phyloP scores from a whole-genome alignment of 2,797 vertebrate genomes.

The Pitangus sulphuratus region DNA sequence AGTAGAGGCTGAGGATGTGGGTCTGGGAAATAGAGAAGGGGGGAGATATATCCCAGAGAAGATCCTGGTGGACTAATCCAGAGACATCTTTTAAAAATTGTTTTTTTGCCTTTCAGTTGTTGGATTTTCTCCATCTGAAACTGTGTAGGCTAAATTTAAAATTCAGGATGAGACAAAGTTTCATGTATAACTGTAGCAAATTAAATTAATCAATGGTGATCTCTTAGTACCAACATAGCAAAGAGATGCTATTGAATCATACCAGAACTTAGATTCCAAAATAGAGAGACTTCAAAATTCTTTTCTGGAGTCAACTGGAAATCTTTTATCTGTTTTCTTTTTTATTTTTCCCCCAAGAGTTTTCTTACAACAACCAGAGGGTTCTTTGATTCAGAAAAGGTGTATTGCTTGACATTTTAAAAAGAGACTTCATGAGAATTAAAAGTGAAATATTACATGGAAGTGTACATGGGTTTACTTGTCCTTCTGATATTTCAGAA shows the following conservation, averaged over 20 bases:
- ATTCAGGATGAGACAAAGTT: neutral
- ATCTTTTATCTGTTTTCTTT: neutral
- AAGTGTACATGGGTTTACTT: neutral
- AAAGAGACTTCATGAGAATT: neutral
- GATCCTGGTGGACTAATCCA: neutral
- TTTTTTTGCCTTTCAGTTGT: neutral
- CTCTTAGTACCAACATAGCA: neutral
- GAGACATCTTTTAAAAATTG: neutral
- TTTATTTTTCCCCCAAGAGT: neutral
- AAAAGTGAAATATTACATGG: neutral
- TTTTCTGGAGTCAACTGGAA: neutral
- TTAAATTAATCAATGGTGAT: neutral
- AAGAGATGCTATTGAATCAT: neutral
- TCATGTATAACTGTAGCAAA: neutral
- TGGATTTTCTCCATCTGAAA: neutral
- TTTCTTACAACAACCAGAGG: neutral
- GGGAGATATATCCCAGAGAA: neutral
- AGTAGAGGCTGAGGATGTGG: neutral
- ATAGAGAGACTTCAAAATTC: neutral
- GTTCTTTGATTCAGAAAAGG: neutral
- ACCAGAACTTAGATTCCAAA: neutral
- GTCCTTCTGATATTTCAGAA: neutral
- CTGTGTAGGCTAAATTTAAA: rapidly evolving
- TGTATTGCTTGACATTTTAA: rapidly evolving
- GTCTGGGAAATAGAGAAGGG: neutral